Base-by-base conservation (phyloP, 2,888 invertebrate species). In the Himalopsyche tibetana region DNA sequence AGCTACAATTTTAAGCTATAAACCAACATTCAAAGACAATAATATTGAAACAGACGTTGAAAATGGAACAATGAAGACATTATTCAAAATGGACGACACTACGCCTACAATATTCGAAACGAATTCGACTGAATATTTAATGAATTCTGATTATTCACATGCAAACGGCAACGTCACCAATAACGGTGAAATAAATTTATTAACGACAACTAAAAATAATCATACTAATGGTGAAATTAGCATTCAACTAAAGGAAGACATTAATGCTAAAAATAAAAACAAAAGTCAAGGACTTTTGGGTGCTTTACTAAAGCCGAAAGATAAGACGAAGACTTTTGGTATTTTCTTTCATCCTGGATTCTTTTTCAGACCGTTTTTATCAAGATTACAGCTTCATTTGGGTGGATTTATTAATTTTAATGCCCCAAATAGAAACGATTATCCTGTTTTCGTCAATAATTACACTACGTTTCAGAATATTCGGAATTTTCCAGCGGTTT, bases 331-430 rank as follows among this genome's bases (percentile, higher is more conserved):
- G 56, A 85, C 87, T 4, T 87, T 88, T 19, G 84, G 84, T 38
- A 56, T 88, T 36, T 85, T 79, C 80, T 74, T 88, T 38, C 63
- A 88, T 55, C 79, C 86, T 5, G 88, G 84, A 15, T 82, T 80
- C 74, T 83, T 56, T 51, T 80, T 87, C 56, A 80, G 63, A 55
- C 85, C 85, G 6, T 88, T 87, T 55, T 55, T 81, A 19, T 87
- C 87, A 11, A 86, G 84, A 69, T 88, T 88, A 63, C 87, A 88
- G n/a, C 42, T 88, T 15, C 85, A 87, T 19, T 63, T 88, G 9
- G 87, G 63, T 11, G 69, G 42, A n/a, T 38, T 40, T 80, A 36
- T 80, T 11, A 80, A 40, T 80, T 40, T 40, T 36, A 36, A 36
- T 15, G n/a, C 17, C 1, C 28, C 80, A 9, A 80, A 55, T 4